phyloP scores from a whole-genome alignment of 2,113 vertebrate genomes.

The Trematocara unimaculatum region DNA sequence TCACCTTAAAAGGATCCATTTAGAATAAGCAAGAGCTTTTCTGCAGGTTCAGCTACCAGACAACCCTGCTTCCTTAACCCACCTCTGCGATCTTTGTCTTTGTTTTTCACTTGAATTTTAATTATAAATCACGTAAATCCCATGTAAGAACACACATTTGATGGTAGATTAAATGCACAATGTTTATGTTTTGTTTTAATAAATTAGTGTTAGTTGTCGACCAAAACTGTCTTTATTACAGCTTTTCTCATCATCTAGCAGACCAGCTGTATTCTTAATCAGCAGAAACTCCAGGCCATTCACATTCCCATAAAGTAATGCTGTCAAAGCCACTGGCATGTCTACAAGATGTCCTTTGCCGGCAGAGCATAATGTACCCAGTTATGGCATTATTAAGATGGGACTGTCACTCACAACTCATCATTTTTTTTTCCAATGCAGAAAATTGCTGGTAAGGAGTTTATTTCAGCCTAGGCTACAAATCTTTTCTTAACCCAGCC shows the following conservation, averaged over 20 bases:
- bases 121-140: not conserved
- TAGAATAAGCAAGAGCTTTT: not conserved
- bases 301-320: not conserved
- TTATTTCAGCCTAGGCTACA: not conserved
- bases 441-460: not conserved
- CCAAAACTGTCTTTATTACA: not conserved
- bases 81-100: accelerated
- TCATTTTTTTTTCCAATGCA: accelerated
- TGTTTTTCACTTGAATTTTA: not conserved
- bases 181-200: not conserved
- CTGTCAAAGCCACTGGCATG: not conserved
- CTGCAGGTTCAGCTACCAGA: not conserved
- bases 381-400: not conserved
- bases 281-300: not conserved
- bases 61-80: not conserved
- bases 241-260: not conserved
- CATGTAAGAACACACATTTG: not conserved
- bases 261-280: not conserved
- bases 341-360: not conserved
- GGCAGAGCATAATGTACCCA: not conserved
- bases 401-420: not conserved
- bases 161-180: not conserved
- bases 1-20: not conserved
- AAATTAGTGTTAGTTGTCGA: accelerated
- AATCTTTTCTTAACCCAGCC: not conserved